phyloP scores from a whole-genome alignment of 2,888 invertebrate species.

The Stratiomys singularior region DNA sequence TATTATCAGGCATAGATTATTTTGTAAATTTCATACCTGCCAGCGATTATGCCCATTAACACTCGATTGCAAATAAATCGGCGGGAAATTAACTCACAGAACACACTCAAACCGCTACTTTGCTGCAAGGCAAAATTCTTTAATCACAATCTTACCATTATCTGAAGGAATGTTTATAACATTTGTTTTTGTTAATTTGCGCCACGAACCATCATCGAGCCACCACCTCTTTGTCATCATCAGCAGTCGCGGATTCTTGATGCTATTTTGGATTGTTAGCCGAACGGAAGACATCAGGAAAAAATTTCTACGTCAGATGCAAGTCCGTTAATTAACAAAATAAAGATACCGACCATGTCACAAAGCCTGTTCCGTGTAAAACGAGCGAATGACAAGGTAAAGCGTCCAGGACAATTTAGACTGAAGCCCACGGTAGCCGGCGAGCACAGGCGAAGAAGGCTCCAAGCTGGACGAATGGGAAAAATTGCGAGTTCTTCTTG shows the following conservation, averaged over 20 bases:
- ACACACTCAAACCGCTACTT: slow-evolving; percentile 17
- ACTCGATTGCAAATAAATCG: slow-evolving; percentile 35
- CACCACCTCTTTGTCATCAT: slow-evolving; percentile 9
- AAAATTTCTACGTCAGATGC: background rate
- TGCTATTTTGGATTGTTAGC: background rate
- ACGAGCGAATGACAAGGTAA: background rate
- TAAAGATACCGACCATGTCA: background rate
- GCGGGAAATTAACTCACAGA: background rate
- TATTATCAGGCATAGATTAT: background rate
- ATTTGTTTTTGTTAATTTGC: slow-evolving; percentile 1
- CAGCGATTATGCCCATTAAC: slow-evolving; percentile 13
- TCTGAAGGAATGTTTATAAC: slow-evolving; percentile 24
- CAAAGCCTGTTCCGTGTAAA: background rate
- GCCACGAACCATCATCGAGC: background rate
- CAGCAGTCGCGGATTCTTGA: slow-evolving; percentile 1
- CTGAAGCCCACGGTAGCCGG: background rate
- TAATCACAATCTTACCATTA: slow-evolving; percentile 28
- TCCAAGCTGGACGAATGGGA: background rate
- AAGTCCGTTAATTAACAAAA: slow-evolving; percentile 13
- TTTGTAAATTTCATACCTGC: background rate
- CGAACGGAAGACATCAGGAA: background rate
- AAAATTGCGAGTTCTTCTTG: background rate
- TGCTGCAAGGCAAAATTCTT: slow-evolving; percentile 35
- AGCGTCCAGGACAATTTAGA: background rate
- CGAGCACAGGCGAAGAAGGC: background rate